Evolutionary conservation across 2,797 vertebrate genomes (phyloP).

Genomic region (Eospalax fontanierii): DNA sequence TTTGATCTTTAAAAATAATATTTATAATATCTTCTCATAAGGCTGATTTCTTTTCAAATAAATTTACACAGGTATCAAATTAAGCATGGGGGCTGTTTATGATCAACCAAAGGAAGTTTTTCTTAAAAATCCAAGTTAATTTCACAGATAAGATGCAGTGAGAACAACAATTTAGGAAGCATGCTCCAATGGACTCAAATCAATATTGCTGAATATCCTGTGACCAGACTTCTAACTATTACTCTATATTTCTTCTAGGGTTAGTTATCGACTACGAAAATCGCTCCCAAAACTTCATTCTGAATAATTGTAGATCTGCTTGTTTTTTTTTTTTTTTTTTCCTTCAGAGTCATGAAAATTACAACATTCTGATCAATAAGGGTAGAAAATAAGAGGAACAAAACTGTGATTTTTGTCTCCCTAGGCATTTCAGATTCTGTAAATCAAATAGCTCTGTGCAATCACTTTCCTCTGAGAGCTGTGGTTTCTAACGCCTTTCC

Average conservation of each 20-base stretch:
- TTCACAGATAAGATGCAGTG: constrained; percentile 76
- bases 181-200: constrained; percentile 80
- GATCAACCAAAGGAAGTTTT: constrained; percentile 70
- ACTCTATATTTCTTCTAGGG: constrained; percentile 66
- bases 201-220: constrained; percentile 80
- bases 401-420: constrained; percentile 58
- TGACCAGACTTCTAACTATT: constrained; percentile 80
- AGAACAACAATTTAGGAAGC: constrained; percentile 74
- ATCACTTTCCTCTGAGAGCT: background rate
- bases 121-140: constrained; percentile 84
- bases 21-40: constrained; percentile 46
- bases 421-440: constrained; percentile 66
- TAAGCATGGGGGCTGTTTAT: rapidly evolving
- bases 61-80: constrained; percentile 40
- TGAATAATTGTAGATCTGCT: constrained; percentile 78
- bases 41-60: constrained; percentile 57
- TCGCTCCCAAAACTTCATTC: constrained; percentile 70
- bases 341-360: constrained; percentile 61
- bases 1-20: background rate
- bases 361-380: constrained; percentile 54
- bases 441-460: constrained; percentile 66
- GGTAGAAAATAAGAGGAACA: constrained; percentile 54
- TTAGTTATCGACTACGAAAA: constrained; percentile 85
- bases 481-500: constrained; percentile 74
- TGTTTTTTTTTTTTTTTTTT: background rate